Base-by-base conservation (phyloP, 2,888 invertebrate species). In the Leistus spinibarbis region DNA sequence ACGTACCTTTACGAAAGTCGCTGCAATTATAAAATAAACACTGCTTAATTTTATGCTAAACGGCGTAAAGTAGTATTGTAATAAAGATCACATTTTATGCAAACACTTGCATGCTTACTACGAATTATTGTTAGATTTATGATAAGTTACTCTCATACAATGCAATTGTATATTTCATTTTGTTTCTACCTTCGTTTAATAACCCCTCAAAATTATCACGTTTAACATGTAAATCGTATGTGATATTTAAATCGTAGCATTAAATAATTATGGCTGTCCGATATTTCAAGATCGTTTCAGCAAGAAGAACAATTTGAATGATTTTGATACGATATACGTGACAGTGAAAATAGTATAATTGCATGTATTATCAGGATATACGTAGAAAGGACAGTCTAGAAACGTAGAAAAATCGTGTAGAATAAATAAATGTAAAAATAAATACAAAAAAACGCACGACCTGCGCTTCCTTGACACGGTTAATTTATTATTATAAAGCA, bases 401-500 rank as follows among this genome's bases (percentile, higher is more conserved):
- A 40, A 40, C 7, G 7, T 13, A 40, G 40, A 40, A 40, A 40
- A 40, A 40, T 40, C 40, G 40, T 40, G 40, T 40, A 40, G 40
- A 40, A 40, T 40, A 40, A 7, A 40, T 40, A 40, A 4, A 40
- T n/a, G n/a, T n/a, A 40, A 40, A 40, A 40, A 40, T 2, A 40
- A 7, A 40, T 40, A 40, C n/a, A n/a, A n/a, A 40, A 57, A 60
- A 60, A 60, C 22, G 60, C 60, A 60, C 60, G 60, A 60, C 60
- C 2, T 16, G 60, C 5, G 23, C 64, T 64, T 64, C 64, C 64
- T 64, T 64, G 64, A 64, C 64, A 64, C 27, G 64, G 64, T 64
- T 64, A 64, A 64, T 64, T 64, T 64, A 64, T 64, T 64, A 40
- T 40, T 10, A 64, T 64, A 64, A 64, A 64, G 64, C 64, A 64